Evolutionary conservation across 2,113 vertebrate species (phyloP).

Genomic region (Psammodynastes pulverulentus): DNA sequence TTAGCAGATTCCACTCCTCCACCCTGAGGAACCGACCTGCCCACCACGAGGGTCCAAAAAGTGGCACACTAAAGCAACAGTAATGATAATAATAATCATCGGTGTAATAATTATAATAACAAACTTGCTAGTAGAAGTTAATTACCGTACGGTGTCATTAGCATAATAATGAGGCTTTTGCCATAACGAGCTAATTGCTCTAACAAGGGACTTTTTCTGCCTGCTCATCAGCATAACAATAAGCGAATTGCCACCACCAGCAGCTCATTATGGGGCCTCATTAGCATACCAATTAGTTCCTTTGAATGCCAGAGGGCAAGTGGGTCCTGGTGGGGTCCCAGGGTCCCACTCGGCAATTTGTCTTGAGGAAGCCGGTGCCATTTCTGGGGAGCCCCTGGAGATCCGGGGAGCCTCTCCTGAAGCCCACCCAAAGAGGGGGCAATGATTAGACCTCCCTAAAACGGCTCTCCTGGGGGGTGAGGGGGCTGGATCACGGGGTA

Average conservation of each 20-base stretch:
- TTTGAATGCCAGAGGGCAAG: slow-evolving; percentile 22
- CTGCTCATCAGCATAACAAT: slow-evolving; percentile 33
- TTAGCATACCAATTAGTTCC: slow-evolving; percentile 26
- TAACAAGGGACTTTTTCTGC: slow-evolving; percentile 3
- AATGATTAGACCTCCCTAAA: not conserved
- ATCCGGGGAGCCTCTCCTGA: not conserved
- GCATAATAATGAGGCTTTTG: slow-evolving; percentile 34
- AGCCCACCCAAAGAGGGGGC: not conserved
- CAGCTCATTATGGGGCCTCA: slow-evolving; percentile 22
- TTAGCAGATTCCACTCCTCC: too few species aligned
- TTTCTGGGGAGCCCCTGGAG: not conserved
- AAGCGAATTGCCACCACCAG: slow-evolving; percentile 12
- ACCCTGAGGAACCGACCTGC: not conserved
- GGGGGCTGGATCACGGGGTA: too few species aligned
- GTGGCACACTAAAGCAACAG: not conserved
- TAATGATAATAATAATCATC: not conserved
- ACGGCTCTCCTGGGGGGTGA: not conserved
- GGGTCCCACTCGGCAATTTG: not conserved
- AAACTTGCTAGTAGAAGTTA: slow-evolving; percentile 22
- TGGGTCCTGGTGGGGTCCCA: not conserved
- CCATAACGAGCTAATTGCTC: slow-evolving; percentile 34
- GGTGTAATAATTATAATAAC: not conserved
- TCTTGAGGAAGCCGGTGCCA: not conserved
- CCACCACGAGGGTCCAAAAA: too few species aligned
- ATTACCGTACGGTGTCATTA: slow-evolving; percentile 20